Evolutionary conservation across 2,113 vertebrate genomes (phyloP).

Genomic region (Etheostoma cragini): DNA sequence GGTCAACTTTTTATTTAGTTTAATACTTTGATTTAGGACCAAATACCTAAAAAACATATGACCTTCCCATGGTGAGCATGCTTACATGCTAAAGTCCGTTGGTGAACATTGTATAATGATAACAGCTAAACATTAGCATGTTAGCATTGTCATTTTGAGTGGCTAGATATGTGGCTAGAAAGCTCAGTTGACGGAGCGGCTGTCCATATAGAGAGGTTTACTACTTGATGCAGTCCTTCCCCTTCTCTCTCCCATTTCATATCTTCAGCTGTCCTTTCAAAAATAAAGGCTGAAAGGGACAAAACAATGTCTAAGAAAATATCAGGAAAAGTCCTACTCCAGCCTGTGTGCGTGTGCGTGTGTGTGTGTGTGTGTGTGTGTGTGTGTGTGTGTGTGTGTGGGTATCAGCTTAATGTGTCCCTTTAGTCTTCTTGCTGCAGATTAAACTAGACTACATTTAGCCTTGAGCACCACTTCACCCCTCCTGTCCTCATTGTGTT

Average conservation of each 20-base stretch:
- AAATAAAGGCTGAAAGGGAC: no score
- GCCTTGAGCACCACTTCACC: slow-evolving; percentile 42
- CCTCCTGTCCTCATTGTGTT: slow-evolving; percentile 8
- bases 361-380: not conserved
- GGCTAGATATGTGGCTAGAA: no score
- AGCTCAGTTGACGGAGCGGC: no score
- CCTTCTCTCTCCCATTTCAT: no score
- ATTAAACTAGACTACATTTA: slow-evolving; percentile 33
- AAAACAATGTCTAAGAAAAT: no score
- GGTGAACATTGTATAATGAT: not conserved
- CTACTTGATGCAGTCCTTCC: no score
- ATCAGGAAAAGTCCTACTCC: not conserved
- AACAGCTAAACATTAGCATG: not conserved
- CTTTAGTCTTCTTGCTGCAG: slow-evolving; percentile 34
- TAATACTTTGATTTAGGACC: no score
- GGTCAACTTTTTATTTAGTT: no score
- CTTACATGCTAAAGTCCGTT: not conserved
- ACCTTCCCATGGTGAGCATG: not conserved
- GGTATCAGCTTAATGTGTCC: slow-evolving; percentile 22
- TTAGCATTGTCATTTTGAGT: not conserved
- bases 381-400: not conserved
- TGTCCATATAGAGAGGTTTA: no score
- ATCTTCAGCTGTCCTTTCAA: no score
- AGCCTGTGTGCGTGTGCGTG: slow-evolving; percentile 6
- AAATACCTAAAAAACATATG: no score